Evolutionary conservation across 2,113 vertebrate genomes (phyloP), one percentile per base, ranked within the genome.

Genomic region (Otolemur garnettii): DNA sequence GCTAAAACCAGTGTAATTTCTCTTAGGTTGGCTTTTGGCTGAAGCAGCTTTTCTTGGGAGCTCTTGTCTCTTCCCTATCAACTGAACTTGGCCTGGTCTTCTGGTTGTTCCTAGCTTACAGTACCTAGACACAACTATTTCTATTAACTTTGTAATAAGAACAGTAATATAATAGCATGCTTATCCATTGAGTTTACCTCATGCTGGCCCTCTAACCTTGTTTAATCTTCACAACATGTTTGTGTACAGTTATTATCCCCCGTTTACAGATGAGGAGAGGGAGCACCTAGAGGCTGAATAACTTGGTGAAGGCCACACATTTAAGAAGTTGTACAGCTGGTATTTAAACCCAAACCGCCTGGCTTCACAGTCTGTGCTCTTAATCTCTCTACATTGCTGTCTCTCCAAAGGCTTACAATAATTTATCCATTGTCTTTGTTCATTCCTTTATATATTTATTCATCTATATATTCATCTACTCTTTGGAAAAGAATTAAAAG

Each of bases 1-100:
- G 57, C 69, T 87, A 92, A n/a, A 62, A n/a, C 71, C 45, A 82
- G 0, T 92, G 59, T 84, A 5, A 69, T 69, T 15, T 86, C 60
- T 84, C 45, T 84, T 85, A 78, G 19, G 42, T 78, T 92, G 19
- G 21, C 80, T 94, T 10, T 97, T 96, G 50, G 42, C 81, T 96
- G 59, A 79, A 93, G 77, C 68, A 91, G 38, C 64, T 84, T 96
- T 95, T 91, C 66, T 81, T 93, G 80, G 68, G 64, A 88, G 24
- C 19, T 50, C 15, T 79, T 91, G 82, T 53, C 45, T 95, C 24
- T 93, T 85, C 74, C 55, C 59, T 94, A 5, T 81, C 57, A 75
- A 4, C 64, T 85, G 22, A 78, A 60, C 42, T 92, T 90, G 55
- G 38, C 69, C 74, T 82, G 42, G 35, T 50, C 33, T 75, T 93